Evolutionary conservation across 2,888 invertebrate species (phyloP).

Genomic region (Ptycholaimellus sp.): DNA sequence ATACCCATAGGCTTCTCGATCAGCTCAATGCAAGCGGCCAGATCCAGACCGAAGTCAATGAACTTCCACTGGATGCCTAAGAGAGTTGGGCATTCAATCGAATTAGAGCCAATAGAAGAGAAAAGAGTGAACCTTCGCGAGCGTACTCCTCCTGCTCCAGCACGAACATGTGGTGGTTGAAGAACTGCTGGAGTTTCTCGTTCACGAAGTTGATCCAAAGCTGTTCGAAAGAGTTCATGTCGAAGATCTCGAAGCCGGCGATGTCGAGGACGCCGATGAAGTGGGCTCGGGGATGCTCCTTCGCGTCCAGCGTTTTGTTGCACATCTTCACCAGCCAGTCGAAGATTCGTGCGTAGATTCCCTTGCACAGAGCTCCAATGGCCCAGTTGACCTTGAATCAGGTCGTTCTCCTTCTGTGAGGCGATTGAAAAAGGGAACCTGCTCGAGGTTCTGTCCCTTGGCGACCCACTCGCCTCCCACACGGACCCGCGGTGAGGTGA

Average conservation of each 20-base stretch:
- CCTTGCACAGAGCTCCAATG: slow-evolving; percentile 18
- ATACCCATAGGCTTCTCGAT: slow-evolving; percentile 45
- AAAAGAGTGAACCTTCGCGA: too few species aligned
- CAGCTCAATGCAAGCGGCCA: slow-evolving; percentile 78
- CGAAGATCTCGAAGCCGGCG: slow-evolving; percentile 35
- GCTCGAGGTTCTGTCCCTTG: slow-evolving; percentile 33
- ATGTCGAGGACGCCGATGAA: slow-evolving; percentile 31
- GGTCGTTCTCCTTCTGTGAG: too few species aligned
- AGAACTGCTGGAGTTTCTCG: slow-evolving; percentile 45
- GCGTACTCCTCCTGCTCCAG: slow-evolving; percentile 66
- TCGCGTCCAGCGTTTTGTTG: slow-evolving; percentile 29
- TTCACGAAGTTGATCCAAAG: slow-evolving; percentile 83
- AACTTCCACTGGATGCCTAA: slow-evolving; percentile 84
- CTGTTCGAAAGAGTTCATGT: slow-evolving; percentile 80
- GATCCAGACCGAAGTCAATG: slow-evolving; percentile 93
- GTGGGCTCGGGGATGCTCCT: slow-evolving; percentile 27
- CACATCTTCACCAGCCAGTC: slow-evolving; percentile 25
- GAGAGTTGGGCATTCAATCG: too few species aligned
- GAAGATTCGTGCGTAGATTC: slow-evolving; percentile 5
- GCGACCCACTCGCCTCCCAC: slow-evolving; percentile 32
- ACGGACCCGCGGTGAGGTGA: slow-evolving; percentile 33
- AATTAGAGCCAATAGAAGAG: too few species aligned
- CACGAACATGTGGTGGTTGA: slow-evolving; percentile 61
- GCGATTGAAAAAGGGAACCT: too few species aligned
- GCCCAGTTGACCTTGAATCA: slow-evolving; percentile 32